Conservation (phyloP, 2,888 invertebrate genomes). For the Slavum lentiscoides region DNA sequence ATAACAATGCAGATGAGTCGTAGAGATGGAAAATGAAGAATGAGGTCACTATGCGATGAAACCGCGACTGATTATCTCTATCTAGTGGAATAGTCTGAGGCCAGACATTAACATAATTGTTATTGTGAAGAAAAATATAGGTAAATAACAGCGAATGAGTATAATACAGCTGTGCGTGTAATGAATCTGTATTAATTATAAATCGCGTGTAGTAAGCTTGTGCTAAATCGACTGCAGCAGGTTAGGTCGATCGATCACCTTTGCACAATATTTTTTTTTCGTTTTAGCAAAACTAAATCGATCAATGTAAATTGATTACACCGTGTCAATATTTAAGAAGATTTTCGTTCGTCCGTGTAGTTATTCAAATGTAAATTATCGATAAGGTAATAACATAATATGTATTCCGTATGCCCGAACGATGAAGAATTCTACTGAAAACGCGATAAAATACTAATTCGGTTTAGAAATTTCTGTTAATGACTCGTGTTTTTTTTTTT, state of each 20-base stretch:
- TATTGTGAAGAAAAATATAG: conserved; percentile 21
- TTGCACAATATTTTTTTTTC: too few species aligned
- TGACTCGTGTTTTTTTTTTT: background rate
- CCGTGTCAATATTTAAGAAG: too few species aligned
- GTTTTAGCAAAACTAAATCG: too few species aligned
- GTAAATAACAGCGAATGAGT: background rate
- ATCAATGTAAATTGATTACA: too few species aligned
- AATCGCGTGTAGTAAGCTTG: too few species aligned
- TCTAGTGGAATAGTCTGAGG: conserved; percentile 41
- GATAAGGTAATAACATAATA: too few species aligned
- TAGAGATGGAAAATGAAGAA: conserved; percentile 18
- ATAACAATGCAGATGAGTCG: conserved; percentile 35
- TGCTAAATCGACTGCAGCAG: too few species aligned
- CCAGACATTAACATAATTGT: conserved; percentile 34
- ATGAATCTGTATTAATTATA: background rate
- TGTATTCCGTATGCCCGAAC: too few species aligned
- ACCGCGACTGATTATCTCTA: background rate
- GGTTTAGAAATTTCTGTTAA: background rate
- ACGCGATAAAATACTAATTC: background rate
- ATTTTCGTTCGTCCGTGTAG: too few species aligned
- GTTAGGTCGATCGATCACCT: too few species aligned
- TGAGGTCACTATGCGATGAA: conserved; percentile 37
- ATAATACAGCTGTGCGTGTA: background rate
- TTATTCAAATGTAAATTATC: too few species aligned
- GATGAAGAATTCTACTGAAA: background rate